These are phyloP conservation scores for Osmerus eperlanus DNA, from an alignment of 2,113 vertebrate species.

Conservation along the genomic window DNA sequence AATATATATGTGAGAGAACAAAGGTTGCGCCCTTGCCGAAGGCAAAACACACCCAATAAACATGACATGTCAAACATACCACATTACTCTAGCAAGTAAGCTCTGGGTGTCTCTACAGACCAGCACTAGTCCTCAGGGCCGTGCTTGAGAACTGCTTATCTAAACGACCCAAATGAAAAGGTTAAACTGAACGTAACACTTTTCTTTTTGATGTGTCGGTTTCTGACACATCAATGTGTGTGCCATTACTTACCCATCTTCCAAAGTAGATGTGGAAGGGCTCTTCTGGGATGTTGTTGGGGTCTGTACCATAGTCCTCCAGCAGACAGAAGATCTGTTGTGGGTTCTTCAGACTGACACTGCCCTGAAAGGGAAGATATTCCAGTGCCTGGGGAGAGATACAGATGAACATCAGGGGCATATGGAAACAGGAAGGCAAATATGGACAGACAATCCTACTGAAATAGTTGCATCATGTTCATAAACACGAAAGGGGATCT, in stretches of 20 bases:
- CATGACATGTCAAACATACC: neutral
- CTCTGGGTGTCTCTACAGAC: no score
- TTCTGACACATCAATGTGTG: neutral
- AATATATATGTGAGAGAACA: no score
- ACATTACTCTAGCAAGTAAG: no score
- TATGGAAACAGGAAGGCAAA: neutral
- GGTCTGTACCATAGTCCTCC: conserved; percentile 92
- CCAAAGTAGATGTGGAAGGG: conserved; percentile 90
- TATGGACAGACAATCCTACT: neutral
- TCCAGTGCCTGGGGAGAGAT: conserved; percentile 77
- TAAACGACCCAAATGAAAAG: no score
- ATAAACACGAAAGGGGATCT: neutral
- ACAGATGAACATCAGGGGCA: neutral
- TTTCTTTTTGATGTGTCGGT: no score
- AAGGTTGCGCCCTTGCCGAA: no score
- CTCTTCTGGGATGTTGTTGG: conserved; percentile 84
- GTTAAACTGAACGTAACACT: no score
- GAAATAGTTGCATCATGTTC: neutral
- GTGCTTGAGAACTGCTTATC: no score
- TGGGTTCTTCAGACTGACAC: conserved; percentile 88
- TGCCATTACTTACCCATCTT: conserved; percentile 86
- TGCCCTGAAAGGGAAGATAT: conserved; percentile 91
- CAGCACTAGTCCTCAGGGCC: no score
- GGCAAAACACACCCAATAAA: no score
- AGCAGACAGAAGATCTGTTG: conserved; percentile 88